phyloP scores from a whole-genome alignment of 2,888 invertebrate species.

The Trissolcus japonicus region DNA sequence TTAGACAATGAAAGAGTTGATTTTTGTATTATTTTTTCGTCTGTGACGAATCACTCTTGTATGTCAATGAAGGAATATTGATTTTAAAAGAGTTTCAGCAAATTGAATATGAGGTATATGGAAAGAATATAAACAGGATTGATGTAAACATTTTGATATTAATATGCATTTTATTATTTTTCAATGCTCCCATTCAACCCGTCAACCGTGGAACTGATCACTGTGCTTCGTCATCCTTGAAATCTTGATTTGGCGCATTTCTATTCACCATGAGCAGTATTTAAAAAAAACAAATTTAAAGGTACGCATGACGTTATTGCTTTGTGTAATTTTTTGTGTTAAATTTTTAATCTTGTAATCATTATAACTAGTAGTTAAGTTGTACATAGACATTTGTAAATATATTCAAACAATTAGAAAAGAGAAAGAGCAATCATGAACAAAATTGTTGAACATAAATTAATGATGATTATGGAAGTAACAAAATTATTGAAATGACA shows the following conservation, averaged over 20 bases:
- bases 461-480: no score
- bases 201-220: slow-evolving; percentile 22
- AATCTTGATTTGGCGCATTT: slow-evolving; percentile 23
- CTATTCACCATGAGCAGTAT: slow-evolving; percentile 43
- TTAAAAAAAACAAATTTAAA: slow-evolving; percentile 33
- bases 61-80: neutral
- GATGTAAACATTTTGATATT: slow-evolving; percentile 17
- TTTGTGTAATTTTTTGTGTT: slow-evolving; percentile 47
- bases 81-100: neutral
- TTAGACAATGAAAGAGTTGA: no score
- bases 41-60: no score
- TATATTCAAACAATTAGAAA: neutral
- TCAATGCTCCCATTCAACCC: slow-evolving; percentile 16
- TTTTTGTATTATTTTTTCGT: no score
- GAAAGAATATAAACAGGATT: slow-evolving; percentile 19
- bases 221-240: slow-evolving; percentile 12
- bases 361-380: slow-evolving; percentile 25
- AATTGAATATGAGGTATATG: slow-evolving; percentile 8
- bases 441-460: neutral
- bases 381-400: slow-evolving; percentile 36
- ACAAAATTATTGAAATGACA: no score
- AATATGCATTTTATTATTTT: slow-evolving; percentile 36
- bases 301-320: slow-evolving; percentile 52
- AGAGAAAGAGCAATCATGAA: slow-evolving; percentile 5
- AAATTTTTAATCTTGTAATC: slow-evolving; percentile 47